Percentiles rank a stretch among this genome's conserved stretches.
These are phyloP conservation scores for Drosophila fuyamai DNA, from an alignment of 1,140 invertebrate genomes.

Conservation along the genomic window DNA sequence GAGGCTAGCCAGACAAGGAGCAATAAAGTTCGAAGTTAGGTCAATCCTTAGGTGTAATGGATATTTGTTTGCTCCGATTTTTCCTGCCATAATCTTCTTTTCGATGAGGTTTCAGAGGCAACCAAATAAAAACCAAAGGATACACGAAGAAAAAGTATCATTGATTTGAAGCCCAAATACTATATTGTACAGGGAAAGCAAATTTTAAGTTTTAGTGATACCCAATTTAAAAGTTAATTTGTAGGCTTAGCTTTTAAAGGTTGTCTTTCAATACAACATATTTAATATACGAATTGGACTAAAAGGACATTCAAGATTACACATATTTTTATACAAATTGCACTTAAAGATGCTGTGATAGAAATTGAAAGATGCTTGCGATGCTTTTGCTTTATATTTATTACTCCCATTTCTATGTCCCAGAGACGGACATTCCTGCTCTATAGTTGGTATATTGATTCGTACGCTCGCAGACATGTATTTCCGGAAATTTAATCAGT, in stretches of 20 bases:
- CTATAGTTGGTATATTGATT: conserved; percentile 62
- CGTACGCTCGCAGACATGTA: conserved; percentile 42
- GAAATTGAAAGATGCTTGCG: conserved; percentile 6
- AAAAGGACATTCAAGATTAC: background rate
- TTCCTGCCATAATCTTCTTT: conserved; percentile 7
- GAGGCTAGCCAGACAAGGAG: conserved; percentile 13
- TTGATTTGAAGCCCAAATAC: too few relatives aligned
- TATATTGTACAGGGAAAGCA: too few relatives aligned
- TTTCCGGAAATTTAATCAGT: conserved; percentile 72
- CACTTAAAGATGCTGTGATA: too few relatives aligned
- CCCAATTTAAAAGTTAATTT: too few relatives aligned
- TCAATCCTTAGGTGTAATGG: conserved; percentile 42
- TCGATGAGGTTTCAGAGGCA: too few relatives aligned
- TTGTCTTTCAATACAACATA: too few relatives aligned
- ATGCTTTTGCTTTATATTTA: conserved; percentile 49
- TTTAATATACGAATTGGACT: background rate
- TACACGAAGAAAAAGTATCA: background rate
- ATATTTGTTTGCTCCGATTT: conserved; percentile 41
- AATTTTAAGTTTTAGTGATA: too few relatives aligned
- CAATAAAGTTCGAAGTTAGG: conserved; percentile 61
- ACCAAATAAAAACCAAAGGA: background rate
- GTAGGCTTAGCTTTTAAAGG: too few relatives aligned
- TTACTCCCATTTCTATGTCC: conserved; percentile 4
- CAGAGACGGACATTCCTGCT: conserved; percentile 51
- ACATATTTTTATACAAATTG: too few relatives aligned